Conservation (phyloP, 2,888 invertebrate genomes). For the Agrochola lychnidis region DNA sequence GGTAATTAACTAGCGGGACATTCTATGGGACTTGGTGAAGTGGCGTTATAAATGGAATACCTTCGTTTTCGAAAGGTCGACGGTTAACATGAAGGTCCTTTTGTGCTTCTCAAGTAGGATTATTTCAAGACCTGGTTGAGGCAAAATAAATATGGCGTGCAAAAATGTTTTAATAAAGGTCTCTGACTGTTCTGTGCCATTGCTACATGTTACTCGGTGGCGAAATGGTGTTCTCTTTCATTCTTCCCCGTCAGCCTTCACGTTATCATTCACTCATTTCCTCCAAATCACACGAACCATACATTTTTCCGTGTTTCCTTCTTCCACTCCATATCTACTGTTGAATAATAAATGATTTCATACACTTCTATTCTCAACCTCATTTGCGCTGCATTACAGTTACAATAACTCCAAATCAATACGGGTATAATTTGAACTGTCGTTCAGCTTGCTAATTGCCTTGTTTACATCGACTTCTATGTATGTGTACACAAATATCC, state of each 20-base stretch:
- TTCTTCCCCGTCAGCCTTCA: not conserved
- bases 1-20: conserved; percentile 22
- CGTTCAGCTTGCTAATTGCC: conserved; percentile 32
- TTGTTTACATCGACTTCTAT: conserved; percentile 43
- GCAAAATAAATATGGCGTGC: not conserved
- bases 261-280: not conserved
- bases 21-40: not conserved
- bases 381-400: conserved; percentile 3
- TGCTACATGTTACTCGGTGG: not conserved
- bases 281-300: not conserved
- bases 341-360: not conserved
- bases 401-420: conserved; percentile 12
- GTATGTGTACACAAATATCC: conserved; percentile 16
- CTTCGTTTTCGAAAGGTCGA: conserved; percentile 22
- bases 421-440: conserved; percentile 34
- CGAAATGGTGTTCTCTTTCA: not conserved
- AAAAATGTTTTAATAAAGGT: not conserved
- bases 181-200: too few species aligned
- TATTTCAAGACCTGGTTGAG: not conserved
- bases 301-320: not conserved
- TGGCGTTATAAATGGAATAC: conserved; percentile 10
- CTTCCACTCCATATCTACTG: not conserved
- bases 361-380: not conserved
- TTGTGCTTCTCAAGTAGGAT: not conserved
- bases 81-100: not conserved